Evolutionary conservation across 2,797 vertebrate species (phyloP), one percentile per base, ranked within the genome.

Genomic region (Leptatherina wallacei): DNA sequence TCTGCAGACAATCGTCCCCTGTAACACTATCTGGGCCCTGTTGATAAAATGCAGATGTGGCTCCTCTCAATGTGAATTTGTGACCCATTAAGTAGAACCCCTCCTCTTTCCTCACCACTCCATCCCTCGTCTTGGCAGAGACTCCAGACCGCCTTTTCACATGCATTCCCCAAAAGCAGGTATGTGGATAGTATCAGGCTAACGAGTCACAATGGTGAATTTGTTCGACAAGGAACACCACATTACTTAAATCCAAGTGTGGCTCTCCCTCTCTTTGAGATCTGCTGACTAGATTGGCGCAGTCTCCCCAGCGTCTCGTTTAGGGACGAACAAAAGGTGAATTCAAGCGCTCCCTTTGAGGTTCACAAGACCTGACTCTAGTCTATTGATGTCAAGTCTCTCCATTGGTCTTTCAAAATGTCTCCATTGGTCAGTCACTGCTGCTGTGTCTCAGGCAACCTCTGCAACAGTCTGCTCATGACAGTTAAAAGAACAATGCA

Each of bases 31-130:
- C 97, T 96, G 96, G 95, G 96, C 95, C 93, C 92, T 94, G 95
- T 95, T 98, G 97, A 98, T 98, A 97, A 97, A 97, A 97, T 95
- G 95, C 97, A 98, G 96, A 97, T 98, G 97, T 97, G 95, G 94
- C 89, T 93, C 92, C 94, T 95, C 95, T 96, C 96, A 96, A 92
- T 95, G 96, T 95, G 97, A 96, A 97, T 96, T 96, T 97, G 96
- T 95, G 96, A 96, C 90, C 90, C 91, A 91, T 91, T 93, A 93
- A 91, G 89, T 82, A 58, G 73, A 88, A 65, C 89, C 92, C 88
- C 88, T 88, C 88, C 85, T 86, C 66, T 85, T 80, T 88, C 85
- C 87, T 85, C 88, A 78, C 80, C 74, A 49, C 89, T 89, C 87
- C 87, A 85, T 89, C 85, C 85, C 84, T 88, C 78, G 79, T 75